Evolutionary conservation across 2,797 vertebrate genomes (phyloP), one percentile per base, ranked within the genome.

Genomic region (Anguilla obscura): DNA sequence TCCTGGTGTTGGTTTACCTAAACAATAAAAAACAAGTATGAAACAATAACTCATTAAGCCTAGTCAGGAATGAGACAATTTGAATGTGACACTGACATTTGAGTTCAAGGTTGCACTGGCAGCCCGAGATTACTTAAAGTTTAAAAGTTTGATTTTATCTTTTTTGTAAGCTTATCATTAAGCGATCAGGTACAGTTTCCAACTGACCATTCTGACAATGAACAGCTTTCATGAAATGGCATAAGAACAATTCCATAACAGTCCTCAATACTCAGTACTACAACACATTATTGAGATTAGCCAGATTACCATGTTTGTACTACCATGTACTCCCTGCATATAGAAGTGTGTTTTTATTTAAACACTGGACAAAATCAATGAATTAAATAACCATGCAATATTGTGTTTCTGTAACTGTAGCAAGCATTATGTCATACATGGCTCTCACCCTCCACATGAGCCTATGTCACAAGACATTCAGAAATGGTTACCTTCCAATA

Each of bases 1-100:
- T 86, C 92, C 93, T 83, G 94, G 14, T 0, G 91, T 54, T 5
- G 95, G 92, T 89, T 96, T 96, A 86, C 94, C 96, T 97, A 88
- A 74, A 69, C 24, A 27, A 69, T 9, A 9, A 69, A 27, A 92
- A 91, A 85, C 87, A 93, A 36, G 89, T 66, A 86, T 69, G 10
- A 8, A 30, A 74, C 40, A n/a, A 69, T 14, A 45, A 30, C 79
- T 74, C 88, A 89, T 36, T 86, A 16, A 63, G 9, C 14, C 45
- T 40, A 3, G 45, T 21, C 40, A n/a, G 45, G 50, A 84, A 56
- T n/a, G 30, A 3, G 8, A 54, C 27, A 24, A 7, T 24, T n/a
- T 36, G 14, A 85, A 85, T 60, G 12, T 50, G 40, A 84, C 4
- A 27, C 40, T 45, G 40, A 45, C 40, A 45, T 45, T 84, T 54